phyloP scores from a whole-genome alignment of 1,140 invertebrate species.

The Drosophila oshimai region DNA sequence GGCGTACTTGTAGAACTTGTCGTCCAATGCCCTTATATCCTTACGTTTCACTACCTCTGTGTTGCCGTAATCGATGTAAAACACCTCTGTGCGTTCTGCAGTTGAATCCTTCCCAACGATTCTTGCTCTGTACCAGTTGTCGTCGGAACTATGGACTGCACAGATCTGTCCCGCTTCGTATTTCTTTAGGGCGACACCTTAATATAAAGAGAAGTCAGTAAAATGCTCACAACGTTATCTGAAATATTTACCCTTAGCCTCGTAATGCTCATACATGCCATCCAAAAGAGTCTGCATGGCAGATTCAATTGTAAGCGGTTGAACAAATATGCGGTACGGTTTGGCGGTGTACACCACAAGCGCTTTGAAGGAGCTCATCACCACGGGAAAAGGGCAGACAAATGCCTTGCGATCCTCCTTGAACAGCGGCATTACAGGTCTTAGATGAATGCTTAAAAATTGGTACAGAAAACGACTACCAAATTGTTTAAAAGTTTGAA shows the following conservation, averaged over 20 bases:
- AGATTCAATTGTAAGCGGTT: slow-evolving; percentile 83
- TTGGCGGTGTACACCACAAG: slow-evolving; percentile 53
- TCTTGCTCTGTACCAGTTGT: slow-evolving; percentile 88
- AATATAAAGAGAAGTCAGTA: not conserved
- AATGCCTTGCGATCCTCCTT: slow-evolving; percentile 63
- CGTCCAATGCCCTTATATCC: slow-evolving; percentile 84
- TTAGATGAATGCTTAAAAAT: slow-evolving; percentile 54
- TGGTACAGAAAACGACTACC: no score
- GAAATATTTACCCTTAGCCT: slow-evolving; percentile 71
- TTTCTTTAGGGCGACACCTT: slow-evolving; percentile 50
- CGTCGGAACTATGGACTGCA: slow-evolving; percentile 85
- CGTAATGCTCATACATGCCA: slow-evolving; percentile 85
- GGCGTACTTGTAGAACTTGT: slow-evolving; percentile 83
- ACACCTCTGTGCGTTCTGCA: slow-evolving; percentile 83
- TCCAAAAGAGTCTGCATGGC: slow-evolving; percentile 83
- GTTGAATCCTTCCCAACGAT: slow-evolving; percentile 83
- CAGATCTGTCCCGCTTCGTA: slow-evolving; percentile 83
- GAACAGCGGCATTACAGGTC: slow-evolving; percentile 71
- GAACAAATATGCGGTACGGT: slow-evolving; percentile 85
- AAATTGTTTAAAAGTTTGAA: no score
- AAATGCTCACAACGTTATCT: not conserved
- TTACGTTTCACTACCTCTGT: slow-evolving; percentile 84
- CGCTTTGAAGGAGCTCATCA: slow-evolving; percentile 52
- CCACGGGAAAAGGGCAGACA: slow-evolving; percentile 59
- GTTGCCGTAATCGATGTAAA: slow-evolving; percentile 91